phyloP scores from a whole-genome alignment of 1,140 invertebrate genomes.

The Heliconius hewitsoni region DNA sequence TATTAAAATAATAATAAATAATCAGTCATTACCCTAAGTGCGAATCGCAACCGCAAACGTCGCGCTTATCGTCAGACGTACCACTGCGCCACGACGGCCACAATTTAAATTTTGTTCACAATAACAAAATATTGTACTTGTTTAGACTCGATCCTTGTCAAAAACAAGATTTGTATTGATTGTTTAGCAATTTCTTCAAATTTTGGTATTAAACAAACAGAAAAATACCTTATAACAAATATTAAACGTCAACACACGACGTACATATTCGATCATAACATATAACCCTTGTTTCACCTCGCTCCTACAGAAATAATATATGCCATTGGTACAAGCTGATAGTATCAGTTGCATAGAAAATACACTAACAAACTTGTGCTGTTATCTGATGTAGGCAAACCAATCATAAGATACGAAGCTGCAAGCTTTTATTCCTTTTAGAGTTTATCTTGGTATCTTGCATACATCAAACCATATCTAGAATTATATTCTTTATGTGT shows the following conservation, averaged over 20 bases:
- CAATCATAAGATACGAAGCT: conserved; percentile 47
- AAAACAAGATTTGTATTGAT: neutral
- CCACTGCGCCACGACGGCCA: too few species aligned
- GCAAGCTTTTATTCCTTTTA: conserved; percentile 51
- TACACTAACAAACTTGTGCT: conserved; percentile 48
- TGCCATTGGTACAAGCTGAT: conserved; percentile 47
- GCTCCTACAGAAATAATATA: neutral
- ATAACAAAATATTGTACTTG: neutral
- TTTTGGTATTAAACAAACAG: too few species aligned
- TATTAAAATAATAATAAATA: too few species aligned
- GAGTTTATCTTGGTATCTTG: conserved; percentile 41
- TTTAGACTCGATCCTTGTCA: neutral
- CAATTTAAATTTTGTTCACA: neutral
- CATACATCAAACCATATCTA: conserved; percentile 31
- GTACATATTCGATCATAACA: neutral
- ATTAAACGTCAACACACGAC: neutral
- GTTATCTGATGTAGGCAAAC: conserved; percentile 52
- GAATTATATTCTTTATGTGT: conserved; percentile 18
- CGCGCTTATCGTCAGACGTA: too few species aligned
- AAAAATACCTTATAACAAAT: too few species aligned
- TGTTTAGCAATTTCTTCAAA: too few species aligned
- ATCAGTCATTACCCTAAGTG: too few species aligned
- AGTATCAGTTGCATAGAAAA: conserved; percentile 61
- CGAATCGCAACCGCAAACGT: too few species aligned
- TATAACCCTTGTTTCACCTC: neutral